Conservation (phyloP, 1,140 invertebrate species). For the Drosophila nigromelanica region DNA sequence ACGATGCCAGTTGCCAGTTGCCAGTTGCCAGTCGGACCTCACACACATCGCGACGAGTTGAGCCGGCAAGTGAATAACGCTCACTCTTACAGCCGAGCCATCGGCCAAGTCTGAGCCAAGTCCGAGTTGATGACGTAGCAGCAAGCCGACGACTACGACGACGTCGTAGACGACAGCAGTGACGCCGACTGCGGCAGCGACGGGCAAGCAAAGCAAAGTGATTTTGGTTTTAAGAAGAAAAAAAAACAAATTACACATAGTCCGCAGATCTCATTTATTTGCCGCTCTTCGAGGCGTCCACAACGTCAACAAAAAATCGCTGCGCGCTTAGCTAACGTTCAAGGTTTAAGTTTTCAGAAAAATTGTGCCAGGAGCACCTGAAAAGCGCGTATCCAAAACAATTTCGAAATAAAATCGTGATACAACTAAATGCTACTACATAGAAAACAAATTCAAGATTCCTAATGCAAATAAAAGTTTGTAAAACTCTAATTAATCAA, state of each 20-base stretch:
- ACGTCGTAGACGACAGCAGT: conserved; percentile 14
- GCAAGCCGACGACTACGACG: conserved; percentile 21
- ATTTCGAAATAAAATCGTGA: conserved; percentile 16
- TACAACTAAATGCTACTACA: neutral
- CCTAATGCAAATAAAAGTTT: conserved; percentile 1
- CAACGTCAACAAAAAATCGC: conserved; percentile 58
- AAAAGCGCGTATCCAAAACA: too few species aligned
- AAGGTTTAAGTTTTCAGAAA: conserved; percentile 20
- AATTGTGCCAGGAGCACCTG: neutral
- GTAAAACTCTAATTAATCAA: conserved; percentile 19
- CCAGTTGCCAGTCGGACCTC: conserved; percentile 48
- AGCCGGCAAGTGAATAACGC: conserved; percentile 38
- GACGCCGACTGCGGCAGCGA: conserved; percentile 29
- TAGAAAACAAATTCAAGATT: neutral
- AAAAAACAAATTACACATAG: conserved; percentile 81
- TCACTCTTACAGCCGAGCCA: conserved; percentile 40
- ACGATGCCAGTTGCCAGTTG: too few species aligned
- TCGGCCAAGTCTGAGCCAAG: conserved; percentile 15
- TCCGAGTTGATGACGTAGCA: conserved; percentile 54
- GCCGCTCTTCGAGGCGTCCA: conserved; percentile 77
- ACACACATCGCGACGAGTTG: conserved; percentile 64
- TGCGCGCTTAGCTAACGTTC: conserved; percentile 17
- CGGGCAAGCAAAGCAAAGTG: conserved; percentile 32
- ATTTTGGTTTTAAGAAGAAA: conserved; percentile 68
- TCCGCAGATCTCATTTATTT: conserved; percentile 83